These are phyloP conservation scores for Pimephales promelas DNA, from an alignment of 2,113 vertebrate species.

Conservation along the genomic window DNA sequence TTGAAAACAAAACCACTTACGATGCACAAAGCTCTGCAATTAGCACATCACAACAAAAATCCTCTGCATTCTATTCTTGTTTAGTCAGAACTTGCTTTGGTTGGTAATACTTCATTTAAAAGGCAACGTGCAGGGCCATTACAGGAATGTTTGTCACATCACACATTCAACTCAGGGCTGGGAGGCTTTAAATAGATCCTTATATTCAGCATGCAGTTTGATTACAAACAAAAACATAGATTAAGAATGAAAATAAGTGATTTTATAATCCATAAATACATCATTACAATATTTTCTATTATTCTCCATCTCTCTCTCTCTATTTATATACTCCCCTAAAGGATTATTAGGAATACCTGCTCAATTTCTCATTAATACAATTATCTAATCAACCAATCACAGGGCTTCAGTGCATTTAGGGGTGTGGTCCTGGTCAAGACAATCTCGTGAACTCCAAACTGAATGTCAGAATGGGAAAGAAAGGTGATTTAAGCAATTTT, in stretches of 20 bases:
- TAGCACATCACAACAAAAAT: conserved; percentile 47
- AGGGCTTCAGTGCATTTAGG: too few relatives aligned
- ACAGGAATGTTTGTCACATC: background rate
- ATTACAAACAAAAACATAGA: background rate
- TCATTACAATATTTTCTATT: background rate
- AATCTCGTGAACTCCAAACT: too few relatives aligned
- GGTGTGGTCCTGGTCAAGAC: too few relatives aligned
- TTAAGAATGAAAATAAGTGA: background rate
- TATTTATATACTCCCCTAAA: too few relatives aligned
- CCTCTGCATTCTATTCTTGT: conserved; percentile 24
- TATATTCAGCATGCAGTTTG: background rate
- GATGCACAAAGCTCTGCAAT: conserved; percentile 42
- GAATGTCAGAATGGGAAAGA: too few relatives aligned
- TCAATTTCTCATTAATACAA: too few relatives aligned
- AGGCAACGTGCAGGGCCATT: background rate
- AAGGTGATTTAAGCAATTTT: too few relatives aligned
- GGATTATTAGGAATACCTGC: too few relatives aligned
- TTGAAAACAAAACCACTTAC: conserved; percentile 52
- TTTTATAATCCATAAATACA: background rate
- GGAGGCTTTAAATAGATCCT: background rate
- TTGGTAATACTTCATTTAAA: conserved; percentile 25
- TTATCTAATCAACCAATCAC: too few relatives aligned
- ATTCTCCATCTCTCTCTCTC: too few relatives aligned
- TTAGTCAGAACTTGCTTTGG: conserved; percentile 42
- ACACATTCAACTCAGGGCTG: background rate